A percentile compares a stretch with the other conserved stretches of the same genome.
These are phyloP conservation scores for Drosophila pruinosa DNA, from an alignment of 1,140 invertebrate species.

Conservation along the genomic window DNA sequence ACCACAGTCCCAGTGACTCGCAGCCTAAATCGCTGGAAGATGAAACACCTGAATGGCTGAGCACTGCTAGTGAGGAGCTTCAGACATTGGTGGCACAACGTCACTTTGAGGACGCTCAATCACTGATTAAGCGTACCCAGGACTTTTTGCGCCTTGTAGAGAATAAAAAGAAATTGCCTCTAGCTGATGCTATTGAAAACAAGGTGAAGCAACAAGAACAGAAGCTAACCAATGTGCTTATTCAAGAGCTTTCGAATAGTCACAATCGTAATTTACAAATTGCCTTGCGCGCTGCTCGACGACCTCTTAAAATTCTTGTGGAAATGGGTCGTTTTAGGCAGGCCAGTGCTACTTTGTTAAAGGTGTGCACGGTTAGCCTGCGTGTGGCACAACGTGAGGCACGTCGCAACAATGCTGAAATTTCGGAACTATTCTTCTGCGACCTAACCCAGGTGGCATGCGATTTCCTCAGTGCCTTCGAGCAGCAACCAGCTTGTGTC, in stretches of 20 bases:
- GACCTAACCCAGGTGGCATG: conserved; percentile 80
- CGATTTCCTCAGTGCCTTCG: conserved; percentile 78
- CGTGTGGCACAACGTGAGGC: conserved; percentile 77
- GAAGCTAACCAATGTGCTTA: conserved; percentile 91
- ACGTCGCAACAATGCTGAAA: conserved; percentile 75
- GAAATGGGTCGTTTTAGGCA: conserved; percentile 84
- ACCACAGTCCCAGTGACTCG: conserved; percentile 21
- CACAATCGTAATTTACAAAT: conserved; percentile 95
- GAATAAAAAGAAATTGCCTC: conserved; percentile 43
- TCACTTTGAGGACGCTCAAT: conserved; percentile 97
- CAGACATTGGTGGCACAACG: conserved; percentile 98
- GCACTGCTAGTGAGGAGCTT: conserved; percentile 96
- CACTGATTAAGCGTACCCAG: conserved; percentile 90
- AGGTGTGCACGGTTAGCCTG: conserved; percentile 72
- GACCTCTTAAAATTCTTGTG: conserved; percentile 92
- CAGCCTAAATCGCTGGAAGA: conserved; percentile 85
- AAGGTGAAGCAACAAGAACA: conserved; percentile 90
- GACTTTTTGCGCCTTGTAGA: conserved; percentile 84
- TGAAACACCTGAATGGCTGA: conserved; percentile 92
- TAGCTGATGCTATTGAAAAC: conserved; percentile 69
- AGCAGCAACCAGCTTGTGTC: conserved; percentile 75
- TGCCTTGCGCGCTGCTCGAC: conserved; percentile 93
- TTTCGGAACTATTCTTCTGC: conserved; percentile 81
- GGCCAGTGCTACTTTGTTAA: conserved; percentile 69
- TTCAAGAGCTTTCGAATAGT: conserved; percentile 93